Evolutionary conservation across 2,797 vertebrate genomes (phyloP), one percentile per base, ranked within the genome.

Genomic region (Hafferia zeledoni): DNA sequence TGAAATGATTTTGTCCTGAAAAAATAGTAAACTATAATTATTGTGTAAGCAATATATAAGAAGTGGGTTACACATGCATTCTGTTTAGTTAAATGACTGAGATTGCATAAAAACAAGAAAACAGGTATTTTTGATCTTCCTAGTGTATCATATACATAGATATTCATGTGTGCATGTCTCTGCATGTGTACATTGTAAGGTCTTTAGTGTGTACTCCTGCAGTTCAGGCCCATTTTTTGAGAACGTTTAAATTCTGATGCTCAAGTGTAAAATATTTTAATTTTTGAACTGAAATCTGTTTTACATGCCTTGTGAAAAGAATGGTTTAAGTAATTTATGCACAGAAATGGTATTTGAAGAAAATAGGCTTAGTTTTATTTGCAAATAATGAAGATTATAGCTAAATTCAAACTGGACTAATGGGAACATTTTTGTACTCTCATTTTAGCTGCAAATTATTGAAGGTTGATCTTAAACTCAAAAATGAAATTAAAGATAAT

Each of bases 401-500:
- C 57, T 87, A 65, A 89, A 80, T 71, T 61, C 69, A 91, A 93
- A 52, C 17, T n/a, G 83, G n/a, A 81, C 28, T 92, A 85, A 89
- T 0, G 1, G 47, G 24, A 93, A 70, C 25, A 46, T 70, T 94
- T 96, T 92, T 96, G 41, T 92, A 86, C n/a, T 68, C 25, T 87
- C 28, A 49, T 82, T 89, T 87, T 91, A 68, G 70, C 77, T 76
- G 72, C 28, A 78, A 59, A 79, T 70, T 69, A 70, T 47, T 70
- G 65, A 94, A 88, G 52, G 50, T 52, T 56, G 47, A 77, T 27
- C 30, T 89, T 82, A 47, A 94, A 74, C 39, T 71, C 69, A 39
- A 69, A 86, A 91, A 89, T 67, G 2, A 92, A 87, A 92, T 89
- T 92, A 91, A 94, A 96, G 24, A 64, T 30, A 28, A 15, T 2